Evolutionary conservation across 2,888 invertebrate genomes (phyloP).

Genomic region (Catotricha subobsoleta): DNA sequence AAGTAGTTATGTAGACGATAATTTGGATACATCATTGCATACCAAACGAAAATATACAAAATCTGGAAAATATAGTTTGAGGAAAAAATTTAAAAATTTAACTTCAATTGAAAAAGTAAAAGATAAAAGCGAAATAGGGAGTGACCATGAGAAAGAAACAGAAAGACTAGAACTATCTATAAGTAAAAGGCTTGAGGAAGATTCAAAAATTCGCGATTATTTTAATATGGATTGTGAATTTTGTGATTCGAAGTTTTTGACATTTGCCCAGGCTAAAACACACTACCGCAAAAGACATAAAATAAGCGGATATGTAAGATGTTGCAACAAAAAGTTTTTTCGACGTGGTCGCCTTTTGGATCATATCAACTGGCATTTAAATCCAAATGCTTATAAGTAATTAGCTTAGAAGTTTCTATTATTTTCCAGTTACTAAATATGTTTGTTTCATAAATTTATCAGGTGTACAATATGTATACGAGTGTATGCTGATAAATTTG

Average conservation of each 20-base stretch:
- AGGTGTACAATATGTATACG: slow-evolving; percentile 1
- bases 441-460: neutral
- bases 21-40: too few species aligned
- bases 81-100: too few species aligned
- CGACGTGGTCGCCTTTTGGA: slow-evolving; percentile 23
- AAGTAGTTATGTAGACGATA: too few species aligned
- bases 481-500: slow-evolving; percentile 23
- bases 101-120: too few species aligned
- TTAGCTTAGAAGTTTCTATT: slow-evolving; percentile 21
- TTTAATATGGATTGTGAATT: slow-evolving; percentile 24
- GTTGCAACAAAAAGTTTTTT: slow-evolving; percentile 26
- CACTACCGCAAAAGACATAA: slow-evolving; percentile 23
- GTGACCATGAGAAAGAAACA: too few species aligned
- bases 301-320: slow-evolving; percentile 21
- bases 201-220: slow-evolving; percentile 21
- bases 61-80: too few species aligned
- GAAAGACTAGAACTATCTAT: too few species aligned
- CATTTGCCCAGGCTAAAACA: slow-evolving; percentile 21
- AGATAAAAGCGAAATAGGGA: too few species aligned
- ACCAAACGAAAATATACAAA: too few species aligned
- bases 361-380: slow-evolving; percentile 24
- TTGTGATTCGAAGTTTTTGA: slow-evolving; percentile 17
- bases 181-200: too few species aligned
- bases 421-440: neutral
- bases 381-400: slow-evolving; percentile 28